These are phyloP conservation scores for Trachurus trachurus DNA, from an alignment of 2,797 vertebrate genomes.

Conservation along the genomic window DNA sequence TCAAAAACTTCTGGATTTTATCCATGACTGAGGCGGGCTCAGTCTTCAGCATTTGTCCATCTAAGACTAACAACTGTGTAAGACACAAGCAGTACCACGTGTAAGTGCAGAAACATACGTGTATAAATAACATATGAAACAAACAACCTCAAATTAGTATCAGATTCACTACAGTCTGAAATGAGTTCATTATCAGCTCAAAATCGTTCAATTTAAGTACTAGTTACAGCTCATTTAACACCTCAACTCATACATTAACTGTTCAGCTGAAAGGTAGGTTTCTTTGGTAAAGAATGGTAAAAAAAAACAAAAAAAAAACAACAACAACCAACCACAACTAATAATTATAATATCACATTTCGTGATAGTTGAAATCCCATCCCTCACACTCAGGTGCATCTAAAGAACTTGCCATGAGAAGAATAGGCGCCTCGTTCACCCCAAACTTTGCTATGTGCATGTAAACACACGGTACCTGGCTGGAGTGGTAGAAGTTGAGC, in stretches of 20 bases:
- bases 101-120: conserved; percentile 7
- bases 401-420: conserved; percentile 13
- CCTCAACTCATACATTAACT: no score
- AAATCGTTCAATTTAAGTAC: not conserved
- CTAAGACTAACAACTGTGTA: conserved; percentile 93
- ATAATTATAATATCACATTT: no score
- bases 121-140: not conserved
- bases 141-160: not conserved
- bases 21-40: conserved; percentile 98
- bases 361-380: no score
- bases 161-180: not conserved
- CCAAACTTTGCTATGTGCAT: not conserved
- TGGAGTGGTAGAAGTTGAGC: conserved; percentile 95
- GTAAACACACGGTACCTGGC: conserved; percentile 88
- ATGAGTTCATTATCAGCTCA: not conserved
- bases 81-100: conserved; percentile 23
- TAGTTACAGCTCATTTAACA: no score
- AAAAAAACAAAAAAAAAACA: no score
- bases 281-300: no score
- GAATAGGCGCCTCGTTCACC: not conserved
- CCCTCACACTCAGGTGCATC: not conserved
- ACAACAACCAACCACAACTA: no score
- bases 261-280: no score
- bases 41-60: conserved; percentile 95
- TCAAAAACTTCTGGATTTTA: conserved; percentile 96